These are phyloP conservation scores for Scotopteryx bipunctaria DNA, from an alignment of 2,888 invertebrate genomes.

Conservation along the genomic window DNA sequence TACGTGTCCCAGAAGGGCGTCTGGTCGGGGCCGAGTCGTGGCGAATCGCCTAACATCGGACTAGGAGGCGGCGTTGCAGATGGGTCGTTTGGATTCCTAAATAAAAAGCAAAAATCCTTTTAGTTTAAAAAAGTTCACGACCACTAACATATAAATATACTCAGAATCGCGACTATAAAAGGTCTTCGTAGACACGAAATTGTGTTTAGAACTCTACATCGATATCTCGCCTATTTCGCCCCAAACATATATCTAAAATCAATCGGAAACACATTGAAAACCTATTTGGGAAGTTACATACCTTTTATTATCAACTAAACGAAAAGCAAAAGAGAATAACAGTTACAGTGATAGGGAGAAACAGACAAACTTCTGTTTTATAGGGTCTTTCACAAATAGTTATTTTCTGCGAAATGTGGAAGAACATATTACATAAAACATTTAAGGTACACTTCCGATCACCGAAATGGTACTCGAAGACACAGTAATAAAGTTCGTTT, in stretches of 20 bases:
- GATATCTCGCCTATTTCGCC: background rate
- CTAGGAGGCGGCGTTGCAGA: slow-evolving; percentile 83
- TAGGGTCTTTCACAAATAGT: slow-evolving; percentile 36
- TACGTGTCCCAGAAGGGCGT: slow-evolving; percentile 95
- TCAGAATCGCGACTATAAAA: too few species aligned
- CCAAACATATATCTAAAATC: slow-evolving; percentile 14
- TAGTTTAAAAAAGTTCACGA: too few species aligned
- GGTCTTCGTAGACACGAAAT: too few species aligned
- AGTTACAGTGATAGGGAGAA: slow-evolving; percentile 31
- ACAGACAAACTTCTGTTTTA: slow-evolving; percentile 39
- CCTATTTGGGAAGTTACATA: slow-evolving; percentile 31
- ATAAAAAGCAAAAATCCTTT: background rate
- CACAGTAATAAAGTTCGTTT: too few species aligned
- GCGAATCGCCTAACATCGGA: slow-evolving; percentile 66
- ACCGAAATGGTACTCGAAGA: too few species aligned
- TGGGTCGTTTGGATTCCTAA: slow-evolving; percentile 87
- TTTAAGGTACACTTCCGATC: slow-evolving; percentile 17
- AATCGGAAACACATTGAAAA: slow-evolving; percentile 32
- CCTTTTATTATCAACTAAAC: slow-evolving; percentile 39
- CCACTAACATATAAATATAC: too few species aligned
- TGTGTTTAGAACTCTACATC: too few species aligned
- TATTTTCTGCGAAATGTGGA: slow-evolving; percentile 34
- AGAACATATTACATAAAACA: slow-evolving; percentile 38
- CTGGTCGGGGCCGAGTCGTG: slow-evolving; percentile 70
- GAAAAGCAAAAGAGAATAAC: slow-evolving; percentile 37